These are phyloP conservation scores for Acanthacorydalis orientalis DNA, from an alignment of 2,888 invertebrate species.

Conservation along the genomic window DNA sequence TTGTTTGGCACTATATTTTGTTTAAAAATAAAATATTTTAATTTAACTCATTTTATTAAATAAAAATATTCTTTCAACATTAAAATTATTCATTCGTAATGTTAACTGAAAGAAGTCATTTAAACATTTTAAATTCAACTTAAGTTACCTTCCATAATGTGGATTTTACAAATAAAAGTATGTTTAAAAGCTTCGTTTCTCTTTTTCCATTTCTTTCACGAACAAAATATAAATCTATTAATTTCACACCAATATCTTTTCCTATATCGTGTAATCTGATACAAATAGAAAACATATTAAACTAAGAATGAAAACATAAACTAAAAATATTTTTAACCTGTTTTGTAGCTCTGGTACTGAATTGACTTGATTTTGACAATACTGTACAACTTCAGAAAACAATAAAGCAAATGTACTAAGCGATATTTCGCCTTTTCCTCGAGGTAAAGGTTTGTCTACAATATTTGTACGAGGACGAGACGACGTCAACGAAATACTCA, in stretches of 20 bases:
- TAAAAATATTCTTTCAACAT: too few relatives aligned
- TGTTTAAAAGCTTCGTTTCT: conserved; percentile 87
- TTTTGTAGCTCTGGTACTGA: conserved; percentile 90
- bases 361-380: conserved; percentile 90
- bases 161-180: conserved; percentile 88
- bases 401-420: conserved; percentile 84
- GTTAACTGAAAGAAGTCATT: too few relatives aligned
- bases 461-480: conserved; percentile 55
- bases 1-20: too few relatives aligned
- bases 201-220: conserved; percentile 87
- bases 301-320: conserved; percentile 4
- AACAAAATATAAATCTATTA: conserved; percentile 86
- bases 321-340: conserved; percentile 42
- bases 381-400: conserved; percentile 96
- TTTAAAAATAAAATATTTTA: too few relatives aligned
- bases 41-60: too few relatives aligned
- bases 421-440: conserved; percentile 85
- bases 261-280: conserved; percentile 84
- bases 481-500: conserved; percentile 5
- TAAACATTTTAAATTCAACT: neutral
- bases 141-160: conserved; percentile 81
- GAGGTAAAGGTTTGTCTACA: conserved; percentile 78
- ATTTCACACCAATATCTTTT: conserved; percentile 81
- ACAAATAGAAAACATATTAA: conserved; percentile 7
- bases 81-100: too few relatives aligned